Conservation (phyloP, 2,888 invertebrate genomes). For the Mythimna albipuncta region DNA sequence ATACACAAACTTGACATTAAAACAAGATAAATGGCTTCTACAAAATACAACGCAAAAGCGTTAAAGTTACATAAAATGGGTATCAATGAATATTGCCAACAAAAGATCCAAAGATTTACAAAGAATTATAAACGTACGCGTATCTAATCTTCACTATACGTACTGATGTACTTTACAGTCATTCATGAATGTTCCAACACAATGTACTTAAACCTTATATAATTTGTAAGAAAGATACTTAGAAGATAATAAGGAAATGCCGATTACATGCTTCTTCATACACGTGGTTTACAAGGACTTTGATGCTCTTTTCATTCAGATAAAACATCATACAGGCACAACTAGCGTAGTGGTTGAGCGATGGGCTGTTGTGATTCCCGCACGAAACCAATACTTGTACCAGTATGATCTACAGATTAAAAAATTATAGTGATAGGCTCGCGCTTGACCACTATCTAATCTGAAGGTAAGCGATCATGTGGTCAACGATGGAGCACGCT, state of each 20-base stretch:
- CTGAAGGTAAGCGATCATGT: no score
- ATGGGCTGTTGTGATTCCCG: background rate
- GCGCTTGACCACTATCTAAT: no score
- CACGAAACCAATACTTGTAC: no score
- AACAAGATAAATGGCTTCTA: constrained; percentile 17
- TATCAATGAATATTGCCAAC: constrained; percentile 29
- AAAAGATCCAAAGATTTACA: constrained; percentile 21
- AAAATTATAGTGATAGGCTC: no score
- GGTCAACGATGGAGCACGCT: no score
- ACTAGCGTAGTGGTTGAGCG: no score
- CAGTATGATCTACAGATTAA: no score
- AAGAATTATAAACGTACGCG: constrained; percentile 66
- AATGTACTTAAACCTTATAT: constrained; percentile 35
- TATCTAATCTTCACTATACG: constrained; percentile 70
- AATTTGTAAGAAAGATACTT: constrained; percentile 51
- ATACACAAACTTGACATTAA: constrained; percentile 17
- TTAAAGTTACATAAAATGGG: constrained; percentile 34
- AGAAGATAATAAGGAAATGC: constrained; percentile 79
- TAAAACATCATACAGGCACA: background rate
- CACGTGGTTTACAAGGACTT: background rate
- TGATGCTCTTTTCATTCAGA: background rate
- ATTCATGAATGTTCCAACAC: constrained; percentile 52
- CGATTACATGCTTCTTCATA: constrained; percentile 70
- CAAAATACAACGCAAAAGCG: constrained; percentile 31
- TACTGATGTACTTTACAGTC: constrained; percentile 62